Evolutionary conservation across 2,888 invertebrate species (phyloP).

Genomic region (Ctenicera cuprea): DNA sequence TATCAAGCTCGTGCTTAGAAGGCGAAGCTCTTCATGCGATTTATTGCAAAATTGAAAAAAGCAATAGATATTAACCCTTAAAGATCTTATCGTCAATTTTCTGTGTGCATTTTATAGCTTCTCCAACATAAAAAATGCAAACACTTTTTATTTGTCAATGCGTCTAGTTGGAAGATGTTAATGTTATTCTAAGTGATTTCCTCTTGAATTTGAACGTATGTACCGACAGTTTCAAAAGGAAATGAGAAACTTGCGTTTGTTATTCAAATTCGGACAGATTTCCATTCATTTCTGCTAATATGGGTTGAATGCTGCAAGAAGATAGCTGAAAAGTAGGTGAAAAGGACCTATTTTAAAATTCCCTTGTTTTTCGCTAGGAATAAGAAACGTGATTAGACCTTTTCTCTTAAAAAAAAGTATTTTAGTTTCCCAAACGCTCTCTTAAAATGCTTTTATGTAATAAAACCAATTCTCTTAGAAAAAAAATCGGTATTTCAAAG

Average conservation of each 20-base stretch:
- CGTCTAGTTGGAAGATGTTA: constrained; percentile 6
- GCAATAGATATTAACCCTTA: background rate
- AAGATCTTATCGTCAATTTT: background rate
- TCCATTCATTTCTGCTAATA: constrained; percentile 13
- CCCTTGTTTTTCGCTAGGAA: background rate
- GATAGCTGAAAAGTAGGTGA: background rate
- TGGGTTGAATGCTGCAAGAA: background rate
- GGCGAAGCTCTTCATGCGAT: constrained; percentile 21
- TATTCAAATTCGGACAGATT: constrained; percentile 4
- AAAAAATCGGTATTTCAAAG: constrained; percentile 28
- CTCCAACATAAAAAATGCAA: background rate
- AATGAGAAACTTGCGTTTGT: constrained; percentile 13
- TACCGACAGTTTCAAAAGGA: constrained; percentile 6
- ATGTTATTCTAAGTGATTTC: constrained; percentile 1
- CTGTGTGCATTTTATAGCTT: background rate
- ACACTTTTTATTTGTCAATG: background rate
- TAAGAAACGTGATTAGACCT: background rate
- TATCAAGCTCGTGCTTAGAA: constrained; percentile 39
- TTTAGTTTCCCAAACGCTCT: background rate
- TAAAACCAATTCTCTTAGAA: constrained; percentile 22
- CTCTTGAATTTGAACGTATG: constrained; percentile 6
- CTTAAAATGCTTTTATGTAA: constrained; percentile 18
- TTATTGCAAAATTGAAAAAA: constrained; percentile 17
- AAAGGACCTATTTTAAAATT: background rate
- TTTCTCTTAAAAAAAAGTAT: no score